Conservation (phyloP, 2,113 vertebrate genomes). For the Monarcha castaneiventris region DNA sequence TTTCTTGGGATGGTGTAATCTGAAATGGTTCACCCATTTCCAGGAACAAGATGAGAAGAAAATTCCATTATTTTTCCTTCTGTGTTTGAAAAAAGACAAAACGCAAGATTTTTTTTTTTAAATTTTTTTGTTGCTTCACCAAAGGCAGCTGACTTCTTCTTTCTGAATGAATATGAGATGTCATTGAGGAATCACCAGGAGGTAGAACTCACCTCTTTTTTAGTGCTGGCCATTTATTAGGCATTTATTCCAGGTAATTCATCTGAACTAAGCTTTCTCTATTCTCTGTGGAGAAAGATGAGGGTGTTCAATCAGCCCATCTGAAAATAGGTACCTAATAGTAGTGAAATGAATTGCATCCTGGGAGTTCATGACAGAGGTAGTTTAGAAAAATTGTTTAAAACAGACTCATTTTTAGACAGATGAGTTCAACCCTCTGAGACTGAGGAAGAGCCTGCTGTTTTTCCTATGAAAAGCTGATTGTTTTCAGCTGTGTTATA, state of each 20-base stretch:
- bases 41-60: background rate
- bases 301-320: background rate
- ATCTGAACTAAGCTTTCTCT: background rate
- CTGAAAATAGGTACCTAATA: background rate
- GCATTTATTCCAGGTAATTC: background rate
- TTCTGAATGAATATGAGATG: background rate
- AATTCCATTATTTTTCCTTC: background rate
- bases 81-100: background rate
- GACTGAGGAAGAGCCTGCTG: background rate
- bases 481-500: conserved; percentile 8
- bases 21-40: background rate
- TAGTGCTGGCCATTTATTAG: background rate
- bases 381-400: background rate
- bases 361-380: background rate
- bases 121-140: background rate
- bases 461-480: conserved; percentile 9
- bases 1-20: background rate
- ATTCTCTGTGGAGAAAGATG: background rate
- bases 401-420: background rate
- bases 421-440: background rate
- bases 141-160: background rate
- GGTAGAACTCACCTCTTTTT: background rate
- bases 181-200: background rate
- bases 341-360: background rate
- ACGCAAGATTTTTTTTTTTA: background rate